These are phyloP conservation scores for Dioctria linearis DNA, from an alignment of 2,888 invertebrate species.

Conservation along the genomic window DNA sequence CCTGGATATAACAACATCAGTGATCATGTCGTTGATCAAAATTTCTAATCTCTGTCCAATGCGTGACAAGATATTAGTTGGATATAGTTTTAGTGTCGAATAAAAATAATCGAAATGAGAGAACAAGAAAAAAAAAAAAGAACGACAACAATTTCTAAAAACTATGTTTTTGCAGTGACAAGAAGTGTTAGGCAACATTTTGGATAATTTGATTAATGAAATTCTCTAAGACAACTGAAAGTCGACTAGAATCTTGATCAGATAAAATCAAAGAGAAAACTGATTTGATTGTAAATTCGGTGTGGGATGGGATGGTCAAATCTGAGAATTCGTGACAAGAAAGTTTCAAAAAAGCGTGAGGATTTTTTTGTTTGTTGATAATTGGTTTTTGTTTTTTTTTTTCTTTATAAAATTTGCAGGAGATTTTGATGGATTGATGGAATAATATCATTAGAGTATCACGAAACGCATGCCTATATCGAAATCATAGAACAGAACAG, in stretches of 20 bases:
- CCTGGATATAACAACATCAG: not conserved
- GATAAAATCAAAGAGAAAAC: constrained; percentile 17
- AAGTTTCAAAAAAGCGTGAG: too few relatives aligned
- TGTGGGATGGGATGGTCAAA: not conserved
- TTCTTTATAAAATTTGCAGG: too few relatives aligned
- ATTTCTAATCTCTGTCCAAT: not conserved
- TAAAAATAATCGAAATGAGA: not conserved
- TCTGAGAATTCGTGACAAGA: too few relatives aligned
- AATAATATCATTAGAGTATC: too few relatives aligned
- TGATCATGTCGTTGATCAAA: not conserved
- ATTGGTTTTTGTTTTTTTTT: too few relatives aligned
- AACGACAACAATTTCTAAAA: too few relatives aligned
- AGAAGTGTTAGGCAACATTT: constrained; percentile 31
- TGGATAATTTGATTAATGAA: constrained; percentile 45
- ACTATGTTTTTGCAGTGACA: too few relatives aligned
- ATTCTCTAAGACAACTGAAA: constrained; percentile 15
- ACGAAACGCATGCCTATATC: too few relatives aligned
- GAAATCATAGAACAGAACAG: too few relatives aligned
- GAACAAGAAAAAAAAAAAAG: not conserved
- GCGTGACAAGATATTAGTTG: constrained; percentile 40
- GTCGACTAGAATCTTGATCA: not conserved
- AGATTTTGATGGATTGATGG: too few relatives aligned
- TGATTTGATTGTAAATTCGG: constrained; percentile 22
- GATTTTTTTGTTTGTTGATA: too few relatives aligned
- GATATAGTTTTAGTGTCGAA: constrained; percentile 19